These are phyloP conservation scores for Heliconius melpomene DNA, from an alignment of 1,140 invertebrate species.

Conservation along the genomic window DNA sequence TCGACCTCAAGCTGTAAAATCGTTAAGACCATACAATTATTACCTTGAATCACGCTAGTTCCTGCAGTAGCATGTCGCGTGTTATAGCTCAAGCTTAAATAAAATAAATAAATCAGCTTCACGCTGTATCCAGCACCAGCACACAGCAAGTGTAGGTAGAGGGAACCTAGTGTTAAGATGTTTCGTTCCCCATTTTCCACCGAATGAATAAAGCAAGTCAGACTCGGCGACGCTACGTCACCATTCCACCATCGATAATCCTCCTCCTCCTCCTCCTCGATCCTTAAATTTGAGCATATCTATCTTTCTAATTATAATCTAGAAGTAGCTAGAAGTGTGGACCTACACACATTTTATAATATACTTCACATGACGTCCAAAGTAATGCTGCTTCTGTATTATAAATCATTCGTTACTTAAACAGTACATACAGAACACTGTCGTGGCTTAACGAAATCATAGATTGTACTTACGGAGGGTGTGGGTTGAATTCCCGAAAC, in stretches of 20 bases:
- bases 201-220: no score
- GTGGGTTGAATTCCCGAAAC: neutral
- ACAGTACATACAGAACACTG: neutral
- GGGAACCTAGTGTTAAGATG: no score
- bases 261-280: no score
- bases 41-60: constrained; percentile 5
- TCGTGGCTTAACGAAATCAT: neutral
- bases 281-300: no score
- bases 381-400: neutral
- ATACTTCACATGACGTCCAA: constrained; percentile 1
- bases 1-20: neutral
- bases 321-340: neutral
- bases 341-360: neutral
- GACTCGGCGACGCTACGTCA: no score
- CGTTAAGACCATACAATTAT: constrained; percentile 2
- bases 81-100: neutral
- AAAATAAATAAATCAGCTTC: no score
- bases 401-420: neutral
- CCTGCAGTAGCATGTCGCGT: neutral
- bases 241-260: no score
- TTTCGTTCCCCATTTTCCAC: no score
- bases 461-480: neutral
- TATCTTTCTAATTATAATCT: no score
- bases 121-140: no score
- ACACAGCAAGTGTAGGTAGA: no score